A percentile compares a stretch with the other conserved stretches of the same genome.
Conservation (phyloP, 2,888 invertebrate genomes). For the Minunthozetes semirufus region DNA sequence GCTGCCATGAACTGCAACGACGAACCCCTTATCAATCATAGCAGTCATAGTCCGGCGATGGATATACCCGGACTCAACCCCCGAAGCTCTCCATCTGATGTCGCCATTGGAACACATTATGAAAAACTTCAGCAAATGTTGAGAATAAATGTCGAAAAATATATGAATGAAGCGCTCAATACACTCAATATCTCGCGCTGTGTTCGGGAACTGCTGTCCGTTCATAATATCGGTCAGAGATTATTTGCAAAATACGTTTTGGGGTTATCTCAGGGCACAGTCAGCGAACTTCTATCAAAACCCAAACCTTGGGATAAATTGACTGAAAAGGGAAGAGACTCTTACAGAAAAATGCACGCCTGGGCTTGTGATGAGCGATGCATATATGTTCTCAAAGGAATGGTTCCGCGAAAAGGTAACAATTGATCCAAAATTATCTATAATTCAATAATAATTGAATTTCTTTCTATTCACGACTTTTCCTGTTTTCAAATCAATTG, state of each 20-base stretch:
- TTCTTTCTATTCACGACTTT: not conserved
- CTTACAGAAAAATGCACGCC: conserved; percentile 98
- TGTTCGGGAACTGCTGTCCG: conserved; percentile 84
- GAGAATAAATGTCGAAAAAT: conserved; percentile 90
- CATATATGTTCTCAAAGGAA: conserved; percentile 83
- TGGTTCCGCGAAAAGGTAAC: conserved; percentile 43
- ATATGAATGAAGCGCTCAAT: conserved; percentile 85
- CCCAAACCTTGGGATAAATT: conserved; percentile 99
- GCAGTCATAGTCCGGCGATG: conserved; percentile 24
- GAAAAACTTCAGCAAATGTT: conserved; percentile 82
- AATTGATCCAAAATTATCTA: not conserved
- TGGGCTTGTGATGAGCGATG: conserved; percentile 98
- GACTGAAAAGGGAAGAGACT: conserved; percentile 98
- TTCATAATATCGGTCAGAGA: conserved; percentile 97
- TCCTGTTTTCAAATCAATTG: not conserved
- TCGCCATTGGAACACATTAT: conserved; percentile 22
- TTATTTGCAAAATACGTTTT: conserved; percentile 97
- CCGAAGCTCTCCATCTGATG: not conserved
- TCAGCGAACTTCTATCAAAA: conserved; percentile 93
- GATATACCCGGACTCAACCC: conserved; percentile 4
- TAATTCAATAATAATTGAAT: not conserved
- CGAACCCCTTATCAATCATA: conserved; percentile 10
- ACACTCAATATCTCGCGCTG: conserved; percentile 85
- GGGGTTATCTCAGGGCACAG: conserved; percentile 93
- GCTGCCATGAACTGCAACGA: conserved; percentile 35